These are phyloP conservation scores for Trachelipus rathkii DNA, from an alignment of 1,140 invertebrate species.

Conservation along the genomic window DNA sequence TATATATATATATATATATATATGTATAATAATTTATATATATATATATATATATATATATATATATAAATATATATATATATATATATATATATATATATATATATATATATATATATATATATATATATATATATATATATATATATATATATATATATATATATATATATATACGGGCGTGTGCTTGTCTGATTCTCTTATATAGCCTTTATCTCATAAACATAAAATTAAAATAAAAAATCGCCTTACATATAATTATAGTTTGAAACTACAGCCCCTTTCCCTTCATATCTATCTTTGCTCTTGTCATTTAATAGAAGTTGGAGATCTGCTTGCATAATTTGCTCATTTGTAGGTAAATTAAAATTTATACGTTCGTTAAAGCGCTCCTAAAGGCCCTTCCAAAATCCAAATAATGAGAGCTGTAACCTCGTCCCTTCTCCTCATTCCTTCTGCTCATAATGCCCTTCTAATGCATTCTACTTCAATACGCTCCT, in stretches of 20 bases:
- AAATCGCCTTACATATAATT: slow-evolving; percentile 20
- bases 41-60: slow-evolving; percentile 12
- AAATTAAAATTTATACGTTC: slow-evolving; percentile 10
- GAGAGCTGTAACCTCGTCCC: neutral
- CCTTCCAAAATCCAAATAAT: slow-evolving; percentile 10
- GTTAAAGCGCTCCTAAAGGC: neutral
- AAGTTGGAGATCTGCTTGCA: neutral
- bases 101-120: slow-evolving; percentile 19
- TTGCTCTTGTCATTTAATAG: slow-evolving; percentile 1
- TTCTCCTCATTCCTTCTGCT: neutral
- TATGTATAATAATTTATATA: neutral
- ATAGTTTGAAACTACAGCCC: neutral
- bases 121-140: slow-evolving; percentile 25
- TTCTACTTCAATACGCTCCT: neutral
- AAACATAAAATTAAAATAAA: too few species aligned
- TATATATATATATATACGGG: neutral
- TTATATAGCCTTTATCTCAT: too few species aligned
- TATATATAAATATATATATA: neutral
- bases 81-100: slow-evolving; percentile 23
- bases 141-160: slow-evolving; percentile 25
- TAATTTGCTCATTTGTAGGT: slow-evolving; percentile 10
- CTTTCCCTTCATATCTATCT: neutral
- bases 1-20: too few species aligned
- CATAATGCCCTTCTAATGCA: neutral
- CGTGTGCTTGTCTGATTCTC: too few species aligned